A percentile compares a stretch with the other conserved stretches of the same genome.
phyloP scores from a whole-genome alignment of 2,113 vertebrate genomes.

The Chroicocephalus ridibundus region DNA sequence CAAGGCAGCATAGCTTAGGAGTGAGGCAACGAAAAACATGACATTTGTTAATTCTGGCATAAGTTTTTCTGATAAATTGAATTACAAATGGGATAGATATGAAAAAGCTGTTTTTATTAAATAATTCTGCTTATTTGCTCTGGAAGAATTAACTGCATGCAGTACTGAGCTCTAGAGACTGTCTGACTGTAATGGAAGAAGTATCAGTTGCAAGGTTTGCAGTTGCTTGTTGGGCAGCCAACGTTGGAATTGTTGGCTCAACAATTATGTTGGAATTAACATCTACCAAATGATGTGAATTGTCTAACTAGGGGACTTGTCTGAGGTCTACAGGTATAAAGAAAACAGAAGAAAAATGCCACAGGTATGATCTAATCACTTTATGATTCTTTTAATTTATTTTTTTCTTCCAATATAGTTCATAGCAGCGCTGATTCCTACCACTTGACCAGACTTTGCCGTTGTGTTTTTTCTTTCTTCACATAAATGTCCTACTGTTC shows the following conservation, averaged over 20 bases:
- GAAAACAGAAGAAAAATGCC: background rate
- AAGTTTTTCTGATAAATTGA: background rate
- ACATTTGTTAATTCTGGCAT: background rate
- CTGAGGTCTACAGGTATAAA: background rate
- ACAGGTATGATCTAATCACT: background rate
- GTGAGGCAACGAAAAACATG: background rate
- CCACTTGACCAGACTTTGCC: background rate
- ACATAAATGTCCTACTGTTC: constrained; percentile 70
- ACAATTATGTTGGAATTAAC: background rate
- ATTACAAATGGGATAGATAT: background rate
- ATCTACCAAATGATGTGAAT: background rate
- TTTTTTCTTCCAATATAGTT: background rate
- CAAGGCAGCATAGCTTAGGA: background rate
- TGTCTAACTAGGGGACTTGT: background rate
- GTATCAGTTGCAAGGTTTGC: background rate
- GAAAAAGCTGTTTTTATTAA: background rate
- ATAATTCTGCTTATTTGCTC: background rate
- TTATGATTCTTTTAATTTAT: no score
- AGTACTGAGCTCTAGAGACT: background rate
- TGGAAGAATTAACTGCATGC: background rate
- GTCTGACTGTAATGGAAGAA: background rate
- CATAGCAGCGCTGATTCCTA: background rate
- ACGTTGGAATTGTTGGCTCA: background rate
- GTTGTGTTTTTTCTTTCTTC: background rate
- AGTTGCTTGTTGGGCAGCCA: background rate